Percentiles rank a stretch among this genome's conserved stretches.
Evolutionary conservation across 2,888 invertebrate genomes (phyloP).

Genomic region (Ichneumon xanthorius): DNA sequence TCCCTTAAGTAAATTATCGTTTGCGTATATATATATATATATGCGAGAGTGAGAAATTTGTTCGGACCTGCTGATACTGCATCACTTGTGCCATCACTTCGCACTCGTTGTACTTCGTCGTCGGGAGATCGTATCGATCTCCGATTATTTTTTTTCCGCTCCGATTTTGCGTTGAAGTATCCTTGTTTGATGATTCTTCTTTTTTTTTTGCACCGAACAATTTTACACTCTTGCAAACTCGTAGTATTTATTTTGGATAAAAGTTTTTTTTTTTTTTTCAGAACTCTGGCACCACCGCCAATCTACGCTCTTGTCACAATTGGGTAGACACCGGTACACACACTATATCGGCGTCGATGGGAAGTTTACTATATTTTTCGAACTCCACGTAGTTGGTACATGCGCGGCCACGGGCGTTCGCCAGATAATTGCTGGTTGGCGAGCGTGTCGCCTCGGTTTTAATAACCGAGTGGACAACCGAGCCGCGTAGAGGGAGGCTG

Average conservation of each 20-base stretch:
- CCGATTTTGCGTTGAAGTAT: conserved; percentile 36
- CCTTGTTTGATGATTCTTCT: conserved; percentile 28
- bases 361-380: conserved; percentile 44
- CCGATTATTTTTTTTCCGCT: conserved; percentile 2
- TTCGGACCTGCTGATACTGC: conserved; percentile 82
- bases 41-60: conserved; percentile 45
- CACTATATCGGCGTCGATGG: conserved; percentile 35
- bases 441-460: conserved; percentile 83
- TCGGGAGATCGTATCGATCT: conserved; percentile 57
- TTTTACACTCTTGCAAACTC: not conserved
- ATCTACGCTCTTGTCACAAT: not conserved
- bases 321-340: conserved; percentile 13
- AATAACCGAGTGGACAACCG: conserved; percentile 83
- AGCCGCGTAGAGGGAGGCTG: conserved; percentile 79
- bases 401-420: conserved; percentile 80
- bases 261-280: conserved; percentile 1
- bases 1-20: conserved; percentile 67
- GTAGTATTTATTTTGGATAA: not conserved
- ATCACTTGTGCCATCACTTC: conserved; percentile 79
- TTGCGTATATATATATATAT: conserved; percentile 38
- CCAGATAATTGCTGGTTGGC: conserved; percentile 83
- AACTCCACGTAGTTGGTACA: conserved; percentile 64
- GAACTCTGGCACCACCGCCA: not conserved
- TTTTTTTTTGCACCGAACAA: conserved; percentile 11
- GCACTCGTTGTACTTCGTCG: conserved; percentile 53